Evolutionary conservation across 2,797 vertebrate genomes (phyloP), one percentile per base, ranked within the genome.

Genomic region (Helarctos malayanus): DNA sequence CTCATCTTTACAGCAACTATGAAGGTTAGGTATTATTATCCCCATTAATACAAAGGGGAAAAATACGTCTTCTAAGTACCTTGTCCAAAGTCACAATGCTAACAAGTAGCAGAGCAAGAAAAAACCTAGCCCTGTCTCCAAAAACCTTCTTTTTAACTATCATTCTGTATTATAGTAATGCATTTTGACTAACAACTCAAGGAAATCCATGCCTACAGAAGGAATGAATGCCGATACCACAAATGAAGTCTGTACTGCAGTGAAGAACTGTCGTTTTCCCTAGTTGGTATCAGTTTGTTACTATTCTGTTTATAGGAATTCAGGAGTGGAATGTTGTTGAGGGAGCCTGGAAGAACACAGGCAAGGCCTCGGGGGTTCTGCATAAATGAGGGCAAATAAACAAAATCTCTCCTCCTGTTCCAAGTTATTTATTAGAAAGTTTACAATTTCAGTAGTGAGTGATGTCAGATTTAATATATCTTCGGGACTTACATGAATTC

Each of bases 361-460:
- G 21, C 54, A 75, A 23, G 18, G 29, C 35, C 68, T 96, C 87
- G 75, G 47, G 65, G 49, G 25, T 69, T 92, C 25, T 69, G 29
- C 56, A 16, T 45, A 92, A 18, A 56, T 5, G 76, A 91, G 85
- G 63, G n/a, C 52, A 95, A 90, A 76, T 89, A 91, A 85, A 91
- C 29, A 82, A 90, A 94, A 61, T 38, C 76, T 54, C 63, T 35
- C 41, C 38, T 87, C 75, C 47, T 73, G 71, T 29, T 80, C 35
- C 71, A 29, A 88, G 63, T 86, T 93, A 52, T 47, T 93, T 94
- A 94, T 94, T 86, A 97, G 81, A 14, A 89, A 96, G 90, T 89
- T 75, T 97, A 69, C 41, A 91, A 0, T 98, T 97, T 95, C 91
- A 97, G 59, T 54, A 65, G 1, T 10, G 94, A 94, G 57, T 97